Evolutionary conservation across 2,113 vertebrate species (phyloP).

Genomic region (human (Homo sapiens)): GRCh38 chr3:112105501-112106000

Average conservation of each 20-base stretch:
- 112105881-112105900: background rate
- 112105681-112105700: background rate
- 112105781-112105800: no score
- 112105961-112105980: background rate
- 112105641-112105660: background rate
- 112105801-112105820: no score
- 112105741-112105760: no score
- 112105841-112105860: background rate
- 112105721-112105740: no score
- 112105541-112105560: background rate
- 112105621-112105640: background rate
- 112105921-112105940: background rate
- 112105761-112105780: no score
- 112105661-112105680: background rate
- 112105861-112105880: background rate
- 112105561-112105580: background rate
- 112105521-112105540: background rate
- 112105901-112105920: background rate
- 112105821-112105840: no score
- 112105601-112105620: background rate
- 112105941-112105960: background rate
- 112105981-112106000: background rate
- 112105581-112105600: background rate
- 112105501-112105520: background rate
- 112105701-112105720: background rate